Conservation (phyloP, 2,888 invertebrate species). For the Drosophila ochracea region DNA sequence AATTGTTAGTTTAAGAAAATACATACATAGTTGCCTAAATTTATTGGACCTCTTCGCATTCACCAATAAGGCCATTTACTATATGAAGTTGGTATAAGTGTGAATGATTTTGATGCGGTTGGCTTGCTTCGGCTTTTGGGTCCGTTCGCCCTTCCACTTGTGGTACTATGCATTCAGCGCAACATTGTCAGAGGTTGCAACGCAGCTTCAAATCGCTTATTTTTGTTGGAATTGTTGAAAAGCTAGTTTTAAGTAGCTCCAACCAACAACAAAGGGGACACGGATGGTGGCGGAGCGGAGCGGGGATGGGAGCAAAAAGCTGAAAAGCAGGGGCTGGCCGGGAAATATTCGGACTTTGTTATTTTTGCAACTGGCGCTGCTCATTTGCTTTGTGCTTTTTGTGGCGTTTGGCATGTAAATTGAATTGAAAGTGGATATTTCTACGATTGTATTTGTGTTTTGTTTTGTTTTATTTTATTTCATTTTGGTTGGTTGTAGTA, state of each 20-base stretch:
- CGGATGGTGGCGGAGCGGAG: background rate
- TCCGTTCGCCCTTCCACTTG: background rate
- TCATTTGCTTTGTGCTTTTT: slow-evolving; percentile 75
- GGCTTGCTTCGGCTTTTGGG: background rate
- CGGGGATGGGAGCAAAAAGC: background rate
- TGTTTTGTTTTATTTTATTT: slow-evolving; percentile 30
- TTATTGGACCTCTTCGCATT: background rate
- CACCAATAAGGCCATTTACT: background rate
- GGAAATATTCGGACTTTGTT: slow-evolving; percentile 47
- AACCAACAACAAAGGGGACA: slow-evolving; percentile 21
- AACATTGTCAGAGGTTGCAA: slow-evolving; percentile 57
- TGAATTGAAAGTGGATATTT: slow-evolving; percentile 76
- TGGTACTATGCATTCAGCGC: slow-evolving; percentile 20
- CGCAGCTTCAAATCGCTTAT: slow-evolving; percentile 35
- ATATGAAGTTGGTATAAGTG: background rate
- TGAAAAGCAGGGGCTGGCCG: background rate
- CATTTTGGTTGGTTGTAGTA: background rate
- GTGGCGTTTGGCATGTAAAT: slow-evolving; percentile 71
- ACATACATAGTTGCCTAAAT: background rate
- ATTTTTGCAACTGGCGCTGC: slow-evolving; percentile 68
- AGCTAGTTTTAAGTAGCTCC: slow-evolving; percentile 76
- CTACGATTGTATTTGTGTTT: slow-evolving; percentile 50
- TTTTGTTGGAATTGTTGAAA: slow-evolving; percentile 65
- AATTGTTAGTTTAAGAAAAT: background rate
- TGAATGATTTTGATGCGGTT: slow-evolving; percentile 45